Percentiles rank a stretch among this genome's conserved stretches.
Evolutionary conservation across 2,888 invertebrate species (phyloP).

Genomic region (Andrena camellia): DNA sequence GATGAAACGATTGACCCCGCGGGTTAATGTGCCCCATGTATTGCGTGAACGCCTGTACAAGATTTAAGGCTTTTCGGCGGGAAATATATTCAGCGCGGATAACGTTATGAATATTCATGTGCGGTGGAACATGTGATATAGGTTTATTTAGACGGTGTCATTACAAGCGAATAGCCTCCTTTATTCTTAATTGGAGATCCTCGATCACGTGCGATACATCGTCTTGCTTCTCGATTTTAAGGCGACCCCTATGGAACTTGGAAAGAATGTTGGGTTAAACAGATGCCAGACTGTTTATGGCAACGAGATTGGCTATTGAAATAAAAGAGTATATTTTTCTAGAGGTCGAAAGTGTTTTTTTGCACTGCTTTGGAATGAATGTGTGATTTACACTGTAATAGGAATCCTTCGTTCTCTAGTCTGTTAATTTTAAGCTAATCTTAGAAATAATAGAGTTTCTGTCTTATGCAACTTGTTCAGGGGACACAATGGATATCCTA

Average conservation of each 20-base stretch:
- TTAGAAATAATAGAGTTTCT: too few species aligned
- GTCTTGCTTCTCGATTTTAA: too few species aligned
- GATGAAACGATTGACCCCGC: conserved; percentile 44
- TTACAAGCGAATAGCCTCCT: conserved; percentile 14
- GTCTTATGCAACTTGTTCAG: too few species aligned
- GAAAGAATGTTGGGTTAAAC: neutral
- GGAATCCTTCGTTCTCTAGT: neutral
- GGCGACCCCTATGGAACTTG: neutral
- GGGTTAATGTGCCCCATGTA: conserved; percentile 51
- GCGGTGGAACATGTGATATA: conserved; percentile 22
- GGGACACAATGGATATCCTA: too few species aligned
- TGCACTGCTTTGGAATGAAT: neutral
- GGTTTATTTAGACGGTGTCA: conserved; percentile 20
- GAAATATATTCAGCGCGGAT: conserved; percentile 14
- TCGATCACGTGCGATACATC: neutral
- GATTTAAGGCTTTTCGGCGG: conserved; percentile 41
- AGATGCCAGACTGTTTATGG: neutral
- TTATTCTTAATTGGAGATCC: conserved; percentile 15
- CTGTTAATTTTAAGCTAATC: too few species aligned
- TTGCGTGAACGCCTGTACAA: conserved; percentile 33
- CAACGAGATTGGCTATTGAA: neutral
- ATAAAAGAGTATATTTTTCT: neutral
- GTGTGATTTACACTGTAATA: neutral
- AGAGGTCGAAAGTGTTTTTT: neutral
- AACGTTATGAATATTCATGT: conserved; percentile 47